phyloP scores from a whole-genome alignment of 2,113 vertebrate genomes.

The Cynopterus brachyotis region DNA sequence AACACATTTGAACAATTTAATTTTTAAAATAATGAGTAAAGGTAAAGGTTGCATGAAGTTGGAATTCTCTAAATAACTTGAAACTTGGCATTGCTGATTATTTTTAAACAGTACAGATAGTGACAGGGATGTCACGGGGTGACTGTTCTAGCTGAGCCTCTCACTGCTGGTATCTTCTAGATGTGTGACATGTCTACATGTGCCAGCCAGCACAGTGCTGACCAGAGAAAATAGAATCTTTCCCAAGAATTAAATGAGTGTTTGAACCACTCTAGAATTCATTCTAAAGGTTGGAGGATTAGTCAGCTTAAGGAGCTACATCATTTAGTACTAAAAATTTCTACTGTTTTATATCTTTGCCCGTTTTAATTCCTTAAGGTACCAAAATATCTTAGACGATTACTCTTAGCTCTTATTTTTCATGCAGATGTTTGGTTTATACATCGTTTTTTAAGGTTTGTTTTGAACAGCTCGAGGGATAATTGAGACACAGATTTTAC shows the following conservation, averaged over 20 bases:
- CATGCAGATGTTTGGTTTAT: background rate
- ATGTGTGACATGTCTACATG: background rate
- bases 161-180: background rate
- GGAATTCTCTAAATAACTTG: conserved; percentile 1
- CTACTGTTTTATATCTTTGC: background rate
- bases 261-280: background rate
- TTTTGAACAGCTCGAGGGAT: background rate
- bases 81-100: background rate
- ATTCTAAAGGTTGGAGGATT: background rate
- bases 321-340: background rate
- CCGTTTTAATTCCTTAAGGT: background rate
- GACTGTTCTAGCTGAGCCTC: background rate
- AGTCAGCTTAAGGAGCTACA: background rate
- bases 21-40: conserved; percentile 9
- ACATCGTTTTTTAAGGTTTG: background rate
- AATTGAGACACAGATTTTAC: background rate
- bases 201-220: background rate
- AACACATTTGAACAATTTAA: background rate
- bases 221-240: background rate
- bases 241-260: background rate
- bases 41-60: background rate
- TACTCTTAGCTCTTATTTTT: background rate
- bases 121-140: background rate
- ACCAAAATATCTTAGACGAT: background rate
- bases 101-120: background rate